Base-by-base conservation (phyloP, 2,797 vertebrate genomes). In the Tiaroga cobitis region DNA sequence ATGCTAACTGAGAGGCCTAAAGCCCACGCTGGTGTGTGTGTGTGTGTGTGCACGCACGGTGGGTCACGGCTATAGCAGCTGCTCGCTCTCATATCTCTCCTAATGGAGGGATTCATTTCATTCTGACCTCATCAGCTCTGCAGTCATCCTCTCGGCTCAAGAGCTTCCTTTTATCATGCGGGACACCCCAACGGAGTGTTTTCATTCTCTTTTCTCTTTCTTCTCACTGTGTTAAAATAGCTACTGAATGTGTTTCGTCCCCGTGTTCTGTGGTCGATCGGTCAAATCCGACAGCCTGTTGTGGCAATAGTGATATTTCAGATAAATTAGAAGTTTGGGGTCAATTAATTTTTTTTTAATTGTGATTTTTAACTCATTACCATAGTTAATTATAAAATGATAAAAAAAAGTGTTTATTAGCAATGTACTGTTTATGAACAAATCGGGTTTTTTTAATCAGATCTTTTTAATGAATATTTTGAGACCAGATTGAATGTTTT, bases 51-150 rank as follows among this genome's bases (percentile, higher is more conserved):
- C 88, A 90, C 46, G 5, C 16, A 2, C 51, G 49, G n/a, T 29
- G 54, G 92, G 92, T 92, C 90, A 89, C 89, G 90, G 89, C 89
- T 91, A 90, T 81, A 86, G 90, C 94, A 95, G 94, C 95, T 96
- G 94, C 92, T 93, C 91, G 91, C 90, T 91, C 92, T 94, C 93
- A 93, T 94, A 94, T 93, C 91, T 91, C 76, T 73, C 51, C 85
- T 94, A 94, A 95, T 94, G 93, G 93, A 93, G 91, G 92, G 93
- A 92, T 95, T 92, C 73, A 84, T 93, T 95, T 95, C 92, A 87
- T 91, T 93, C 90, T 95, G 94, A 95, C 94, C 93, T 95, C 94
- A 95, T 95, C 91, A 87, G 87, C 87, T 90, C 88, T 90, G 86
- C 91, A 92, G 92, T 72, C 90, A 90, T 93, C 89, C 89, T 88